These are phyloP conservation scores for Balaenoptera acutorostrata DNA, from an alignment of 2,113 vertebrate species.

Conservation along the genomic window DNA sequence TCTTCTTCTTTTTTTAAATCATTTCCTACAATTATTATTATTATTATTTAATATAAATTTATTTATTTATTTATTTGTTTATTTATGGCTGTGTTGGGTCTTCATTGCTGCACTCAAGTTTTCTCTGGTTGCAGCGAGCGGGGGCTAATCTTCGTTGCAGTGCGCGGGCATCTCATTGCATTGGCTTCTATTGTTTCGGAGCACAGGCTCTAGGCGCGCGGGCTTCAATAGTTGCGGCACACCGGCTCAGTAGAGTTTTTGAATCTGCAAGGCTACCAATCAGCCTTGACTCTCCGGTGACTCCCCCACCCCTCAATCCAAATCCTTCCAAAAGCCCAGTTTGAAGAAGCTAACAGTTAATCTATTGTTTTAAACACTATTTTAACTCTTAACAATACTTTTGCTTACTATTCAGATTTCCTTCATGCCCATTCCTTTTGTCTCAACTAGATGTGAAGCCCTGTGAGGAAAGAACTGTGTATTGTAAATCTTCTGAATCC, in stretches of 20 bases:
- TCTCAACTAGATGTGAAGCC: background rate
- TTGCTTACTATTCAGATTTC: background rate
- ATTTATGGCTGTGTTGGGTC: too few species aligned
- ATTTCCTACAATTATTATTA: too few species aligned
- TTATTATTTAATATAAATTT: too few species aligned
- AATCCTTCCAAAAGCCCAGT: background rate
- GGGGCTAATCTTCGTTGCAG: too few species aligned
- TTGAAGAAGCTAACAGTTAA: conserved; percentile 9
- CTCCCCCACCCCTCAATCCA: background rate
- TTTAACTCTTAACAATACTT: background rate
- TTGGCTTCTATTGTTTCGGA: too few species aligned
- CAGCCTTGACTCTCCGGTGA: background rate
- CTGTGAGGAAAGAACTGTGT: background rate
- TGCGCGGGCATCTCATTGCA: too few species aligned
- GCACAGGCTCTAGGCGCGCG: too few species aligned
- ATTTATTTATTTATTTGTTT: too few species aligned
- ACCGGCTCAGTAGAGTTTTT: background rate
- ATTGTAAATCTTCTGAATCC: background rate
- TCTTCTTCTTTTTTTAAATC: background rate
- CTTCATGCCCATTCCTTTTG: background rate
- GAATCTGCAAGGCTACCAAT: background rate
- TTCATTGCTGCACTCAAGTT: too few species aligned
- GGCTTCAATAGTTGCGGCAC: too few species aligned
- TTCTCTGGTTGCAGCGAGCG: too few species aligned
- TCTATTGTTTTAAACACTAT: background rate